A percentile compares a stretch with the other conserved stretches of the same genome.
These are phyloP conservation scores for Standfussiana lucernea DNA, from an alignment of 2,888 invertebrate genomes.

Conservation along the genomic window DNA sequence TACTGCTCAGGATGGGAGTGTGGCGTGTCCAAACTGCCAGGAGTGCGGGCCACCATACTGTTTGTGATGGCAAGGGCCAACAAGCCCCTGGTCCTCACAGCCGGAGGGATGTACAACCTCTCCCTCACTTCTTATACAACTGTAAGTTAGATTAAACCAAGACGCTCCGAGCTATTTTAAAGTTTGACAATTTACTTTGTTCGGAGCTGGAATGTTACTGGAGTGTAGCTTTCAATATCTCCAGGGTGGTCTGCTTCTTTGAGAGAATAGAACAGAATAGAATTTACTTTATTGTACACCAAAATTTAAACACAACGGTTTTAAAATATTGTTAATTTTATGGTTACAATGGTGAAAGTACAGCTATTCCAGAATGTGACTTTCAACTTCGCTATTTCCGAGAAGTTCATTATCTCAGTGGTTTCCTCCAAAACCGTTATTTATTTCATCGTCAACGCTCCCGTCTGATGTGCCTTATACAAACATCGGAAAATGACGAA, in stretches of 20 bases:
- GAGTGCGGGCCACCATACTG: constrained; percentile 78
- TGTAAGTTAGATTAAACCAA: constrained; percentile 71
- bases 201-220: constrained; percentile 6
- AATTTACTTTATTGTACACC: no score
- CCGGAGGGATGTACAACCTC: constrained; percentile 86
- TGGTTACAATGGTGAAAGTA: no score
- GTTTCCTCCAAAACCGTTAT: background rate
- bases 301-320: no score
- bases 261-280: no score
- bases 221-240: constrained; percentile 23
- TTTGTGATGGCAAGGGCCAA: constrained; percentile 80
- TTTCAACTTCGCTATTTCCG: background rate
- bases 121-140: constrained; percentile 81
- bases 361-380: background rate
- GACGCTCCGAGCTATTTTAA: constrained; percentile 33
- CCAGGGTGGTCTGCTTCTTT: background rate
- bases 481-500: constrained; percentile 3
- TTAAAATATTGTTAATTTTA: no score
- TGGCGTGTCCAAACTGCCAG: constrained; percentile 75
- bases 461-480: background rate
- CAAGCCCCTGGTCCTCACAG: constrained; percentile 81
- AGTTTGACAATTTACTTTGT: constrained; percentile 46
- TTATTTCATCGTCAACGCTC: constrained; percentile 10
- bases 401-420: constrained; percentile 8
- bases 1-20: constrained; percentile 85